These are phyloP conservation scores for Pelodiscus sinensis DNA, from an alignment of 2,113 vertebrate genomes.

Conservation along the genomic window DNA sequence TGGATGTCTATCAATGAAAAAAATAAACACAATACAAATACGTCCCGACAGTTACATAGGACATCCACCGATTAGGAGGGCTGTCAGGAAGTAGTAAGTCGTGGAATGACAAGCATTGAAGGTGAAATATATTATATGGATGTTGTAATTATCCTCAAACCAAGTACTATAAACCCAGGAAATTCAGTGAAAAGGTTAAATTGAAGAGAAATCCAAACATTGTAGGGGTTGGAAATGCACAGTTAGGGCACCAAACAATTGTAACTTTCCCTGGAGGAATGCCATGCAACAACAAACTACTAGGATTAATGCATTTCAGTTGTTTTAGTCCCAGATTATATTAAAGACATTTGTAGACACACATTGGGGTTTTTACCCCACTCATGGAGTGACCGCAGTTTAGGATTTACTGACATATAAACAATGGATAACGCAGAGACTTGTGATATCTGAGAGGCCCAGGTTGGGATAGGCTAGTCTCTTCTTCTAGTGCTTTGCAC, in stretches of 20 bases:
- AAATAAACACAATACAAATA: background rate
- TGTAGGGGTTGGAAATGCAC: background rate
- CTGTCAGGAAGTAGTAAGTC: background rate
- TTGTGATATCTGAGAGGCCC: background rate
- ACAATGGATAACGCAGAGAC: background rate
- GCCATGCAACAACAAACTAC: background rate
- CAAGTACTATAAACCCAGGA: background rate
- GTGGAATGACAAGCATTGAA: background rate
- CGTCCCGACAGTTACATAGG: background rate
- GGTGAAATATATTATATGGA: background rate
- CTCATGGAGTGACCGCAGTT: background rate
- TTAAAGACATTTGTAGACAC: background rate
- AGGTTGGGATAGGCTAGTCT: background rate
- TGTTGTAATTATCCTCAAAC: background rate
- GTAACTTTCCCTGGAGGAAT: background rate
- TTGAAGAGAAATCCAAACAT: background rate
- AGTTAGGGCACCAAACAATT: background rate
- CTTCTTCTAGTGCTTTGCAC: background rate
- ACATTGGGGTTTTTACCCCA: background rate
- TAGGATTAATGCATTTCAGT: background rate
- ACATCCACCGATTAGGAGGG: background rate
- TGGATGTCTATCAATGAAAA: background rate
- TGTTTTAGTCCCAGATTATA: background rate
- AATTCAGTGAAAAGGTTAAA: background rate
- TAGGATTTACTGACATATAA: background rate